A percentile compares a stretch with the other conserved stretches of the same genome.
These are phyloP conservation scores for Podiceps cristatus DNA, from an alignment of 2,113 vertebrate species.

Conservation along the genomic window DNA sequence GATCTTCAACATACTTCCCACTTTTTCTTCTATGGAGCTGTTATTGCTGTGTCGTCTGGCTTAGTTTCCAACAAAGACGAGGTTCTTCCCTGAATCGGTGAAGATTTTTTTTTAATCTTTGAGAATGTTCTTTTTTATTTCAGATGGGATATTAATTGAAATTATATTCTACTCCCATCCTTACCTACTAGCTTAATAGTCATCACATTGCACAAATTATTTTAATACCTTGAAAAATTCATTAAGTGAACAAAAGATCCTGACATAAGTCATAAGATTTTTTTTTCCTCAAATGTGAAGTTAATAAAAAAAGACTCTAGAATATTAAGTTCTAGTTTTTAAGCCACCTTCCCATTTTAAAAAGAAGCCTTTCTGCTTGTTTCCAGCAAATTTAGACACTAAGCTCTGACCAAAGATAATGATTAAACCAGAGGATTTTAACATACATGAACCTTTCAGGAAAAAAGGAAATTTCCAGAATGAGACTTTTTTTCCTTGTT, in stretches of 20 bases:
- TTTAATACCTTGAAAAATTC: constrained; percentile 72
- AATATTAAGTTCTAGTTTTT: constrained; percentile 52
- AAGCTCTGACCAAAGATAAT: constrained; percentile 22
- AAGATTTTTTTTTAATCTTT: neutral
- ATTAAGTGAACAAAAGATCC: constrained; percentile 70
- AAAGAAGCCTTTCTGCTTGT: constrained; percentile 14
- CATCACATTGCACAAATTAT: constrained; percentile 61
- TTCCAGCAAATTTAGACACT: constrained; percentile 35
- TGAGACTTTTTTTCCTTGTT: neutral
- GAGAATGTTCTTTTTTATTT: constrained; percentile 47
- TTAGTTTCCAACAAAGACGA: neutral
- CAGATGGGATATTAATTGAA: constrained; percentile 55
- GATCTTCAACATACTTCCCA: neutral
- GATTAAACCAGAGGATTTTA: constrained; percentile 22
- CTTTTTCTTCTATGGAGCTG: neutral
- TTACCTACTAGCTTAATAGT: constrained; percentile 57
- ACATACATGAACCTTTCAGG: neutral
- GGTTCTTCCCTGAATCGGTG: neutral
- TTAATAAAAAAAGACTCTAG: constrained; percentile 51
- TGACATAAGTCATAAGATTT: constrained; percentile 55
- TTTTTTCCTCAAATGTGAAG: constrained; percentile 15
- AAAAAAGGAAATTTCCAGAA: neutral
- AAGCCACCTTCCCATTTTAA: constrained; percentile 25
- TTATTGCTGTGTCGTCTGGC: neutral
- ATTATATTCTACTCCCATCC: constrained; percentile 44